phyloP scores from a whole-genome alignment of 2,797 vertebrate species.

The Aulostomus chinensis region DNA sequence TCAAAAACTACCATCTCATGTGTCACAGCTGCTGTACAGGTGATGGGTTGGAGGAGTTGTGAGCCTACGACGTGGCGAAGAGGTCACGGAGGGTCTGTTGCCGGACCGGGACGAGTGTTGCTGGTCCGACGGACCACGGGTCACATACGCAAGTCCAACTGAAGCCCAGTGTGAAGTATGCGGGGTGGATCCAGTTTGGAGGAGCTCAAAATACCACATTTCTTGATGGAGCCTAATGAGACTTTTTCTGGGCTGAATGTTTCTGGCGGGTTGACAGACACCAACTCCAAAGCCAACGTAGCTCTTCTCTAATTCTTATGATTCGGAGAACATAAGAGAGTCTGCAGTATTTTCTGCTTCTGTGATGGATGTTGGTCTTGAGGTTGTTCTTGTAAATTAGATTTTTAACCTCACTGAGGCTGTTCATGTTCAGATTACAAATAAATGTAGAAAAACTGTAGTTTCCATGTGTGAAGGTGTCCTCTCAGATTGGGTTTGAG shows the following conservation, averaged over 20 bases:
- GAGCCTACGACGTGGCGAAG: too few relatives aligned
- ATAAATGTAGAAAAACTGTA: background rate
- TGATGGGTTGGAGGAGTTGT: too few relatives aligned
- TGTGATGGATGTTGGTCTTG: too few relatives aligned
- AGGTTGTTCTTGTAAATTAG: too few relatives aligned
- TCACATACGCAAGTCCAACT: too few relatives aligned
- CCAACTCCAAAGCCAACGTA: background rate
- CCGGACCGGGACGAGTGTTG: too few relatives aligned
- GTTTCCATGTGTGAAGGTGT: constrained; percentile 75
- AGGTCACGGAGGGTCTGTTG: too few relatives aligned
- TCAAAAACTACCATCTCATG: too few relatives aligned
- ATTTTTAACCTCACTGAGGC: background rate
- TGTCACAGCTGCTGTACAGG: too few relatives aligned
- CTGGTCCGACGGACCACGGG: too few relatives aligned
- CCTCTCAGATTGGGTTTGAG: constrained; percentile 57
- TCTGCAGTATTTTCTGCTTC: too few relatives aligned
- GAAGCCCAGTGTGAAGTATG: too few relatives aligned
- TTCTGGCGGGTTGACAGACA: background rate
- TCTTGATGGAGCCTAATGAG: background rate
- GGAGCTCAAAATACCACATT: background rate
- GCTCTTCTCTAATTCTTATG: background rate
- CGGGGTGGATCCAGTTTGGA: background rate
- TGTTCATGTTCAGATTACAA: background rate
- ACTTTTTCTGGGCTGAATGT: background rate
- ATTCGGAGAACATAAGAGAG: background rate